phyloP scores from a whole-genome alignment of 1,140 invertebrate genomes.

The Brachionus paranguensis region DNA sequence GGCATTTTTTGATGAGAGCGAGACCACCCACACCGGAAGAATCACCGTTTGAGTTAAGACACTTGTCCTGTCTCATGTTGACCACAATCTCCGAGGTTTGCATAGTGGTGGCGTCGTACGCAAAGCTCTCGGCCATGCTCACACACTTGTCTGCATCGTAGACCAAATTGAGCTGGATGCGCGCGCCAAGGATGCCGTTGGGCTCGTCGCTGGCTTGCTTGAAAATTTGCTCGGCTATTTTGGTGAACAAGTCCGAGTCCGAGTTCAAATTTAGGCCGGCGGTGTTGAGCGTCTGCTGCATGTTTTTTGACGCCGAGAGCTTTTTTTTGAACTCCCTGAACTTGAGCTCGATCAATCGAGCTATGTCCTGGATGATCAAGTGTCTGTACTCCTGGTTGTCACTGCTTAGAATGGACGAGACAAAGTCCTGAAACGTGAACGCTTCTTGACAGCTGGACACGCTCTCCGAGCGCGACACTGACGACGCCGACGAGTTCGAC shows the following conservation, averaged over 20 bases:
- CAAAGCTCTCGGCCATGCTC: background rate
- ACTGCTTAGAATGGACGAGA: slow-evolving; percentile 12
- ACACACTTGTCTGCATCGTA: background rate
- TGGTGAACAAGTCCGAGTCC: slow-evolving; percentile 18
- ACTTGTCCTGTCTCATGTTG: background rate
- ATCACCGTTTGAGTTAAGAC: background rate
- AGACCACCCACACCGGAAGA: background rate
- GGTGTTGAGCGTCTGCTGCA: background rate
- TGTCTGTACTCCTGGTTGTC: background rate
- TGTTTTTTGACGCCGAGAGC: background rate
- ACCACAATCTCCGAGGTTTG: slow-evolving; percentile 7
- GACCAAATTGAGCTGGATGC: background rate
- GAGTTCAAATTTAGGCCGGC: background rate
- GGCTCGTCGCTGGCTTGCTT: slow-evolving; percentile 26
- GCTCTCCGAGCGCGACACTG: background rate
- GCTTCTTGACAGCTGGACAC: background rate
- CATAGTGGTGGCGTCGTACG: background rate
- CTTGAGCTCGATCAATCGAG: slow-evolving; percentile 34
- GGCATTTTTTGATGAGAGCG: background rate
- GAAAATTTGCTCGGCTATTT: slow-evolving; percentile 3
- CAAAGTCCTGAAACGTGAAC: slow-evolving; percentile 38
- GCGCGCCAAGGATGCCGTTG: slow-evolving; percentile 18
- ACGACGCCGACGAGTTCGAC: background rate
- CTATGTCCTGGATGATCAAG: slow-evolving; percentile 24
- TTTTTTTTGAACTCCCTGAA: slow-evolving; percentile 30